Evolutionary conservation across 2,797 vertebrate genomes (phyloP), one percentile per base, ranked within the genome.

Genomic region (Notoglanidium macrostoma): DNA sequence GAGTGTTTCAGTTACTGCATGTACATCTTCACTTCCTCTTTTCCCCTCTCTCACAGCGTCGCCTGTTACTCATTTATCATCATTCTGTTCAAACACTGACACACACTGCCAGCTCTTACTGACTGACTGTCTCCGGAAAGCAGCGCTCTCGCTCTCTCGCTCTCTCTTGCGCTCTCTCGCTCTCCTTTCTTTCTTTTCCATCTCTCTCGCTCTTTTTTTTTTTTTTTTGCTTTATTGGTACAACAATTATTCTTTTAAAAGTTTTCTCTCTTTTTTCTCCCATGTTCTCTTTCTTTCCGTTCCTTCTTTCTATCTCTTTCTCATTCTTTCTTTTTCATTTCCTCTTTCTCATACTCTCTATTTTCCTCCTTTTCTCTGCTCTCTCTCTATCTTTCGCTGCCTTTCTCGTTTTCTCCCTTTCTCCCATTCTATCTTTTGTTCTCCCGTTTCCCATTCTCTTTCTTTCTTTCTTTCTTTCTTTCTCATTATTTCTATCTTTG

Each of bases 1-100:
- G 15, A 70, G 15, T 40, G 68, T 5, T 11, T 23, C 26, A n/a
- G 73, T 76, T 76, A 0, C 73, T 76, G 26, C 40, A 29, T 54
- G 49, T 54, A 46, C 65, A 81, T 63, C 59, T 80, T 84, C 65
- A 79, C 65, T 87, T 77, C 79, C 81, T 88, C 51, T 49, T 26
- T 67, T 57, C 57, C 12, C 12, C 40, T 72, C 54, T 61, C 21
- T n/a, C 12, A 57, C 74, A 51, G 23, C 44, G 11, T 65, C n/a
- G 15, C 67, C 40, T 59, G 32, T 17, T 49, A 9, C 76, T 55
- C 73, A 77, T 77, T 54, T 49, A 51, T 76, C 73, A 76, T 76
- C 26, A 51, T 77, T 54, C 26, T 29, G 12, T 77, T 77, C 49
- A 76, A 76, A 76, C 73, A 51, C 73, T 23, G 23, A 15, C 73